phyloP scores from a whole-genome alignment of 2,113 vertebrate genomes.

The Phoenicopterus ruber region DNA sequence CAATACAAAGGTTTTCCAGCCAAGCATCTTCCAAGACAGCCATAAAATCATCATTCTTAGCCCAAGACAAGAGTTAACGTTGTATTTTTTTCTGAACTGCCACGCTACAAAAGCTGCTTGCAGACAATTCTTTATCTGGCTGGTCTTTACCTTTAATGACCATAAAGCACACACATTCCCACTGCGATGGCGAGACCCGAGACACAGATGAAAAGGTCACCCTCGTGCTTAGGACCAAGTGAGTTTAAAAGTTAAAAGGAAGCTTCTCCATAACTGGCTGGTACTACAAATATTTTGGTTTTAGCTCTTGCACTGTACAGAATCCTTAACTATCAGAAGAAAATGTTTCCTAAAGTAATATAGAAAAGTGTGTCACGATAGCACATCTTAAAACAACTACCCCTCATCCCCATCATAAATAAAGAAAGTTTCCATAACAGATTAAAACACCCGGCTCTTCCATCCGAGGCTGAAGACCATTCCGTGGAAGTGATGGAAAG shows the following conservation, averaged over 20 bases:
- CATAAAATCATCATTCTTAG: not conserved
- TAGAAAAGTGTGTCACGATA: not conserved
- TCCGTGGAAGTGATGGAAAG: not conserved
- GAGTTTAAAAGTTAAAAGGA: not conserved
- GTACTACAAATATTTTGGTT: not conserved
- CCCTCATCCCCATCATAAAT: not conserved
- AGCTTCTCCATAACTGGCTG: not conserved
- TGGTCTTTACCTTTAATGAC: not conserved
- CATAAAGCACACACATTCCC: not conserved
- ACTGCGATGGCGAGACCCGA: not conserved
- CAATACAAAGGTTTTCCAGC: not conserved
- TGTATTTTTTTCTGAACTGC: not conserved
- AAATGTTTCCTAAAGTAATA: not conserved
- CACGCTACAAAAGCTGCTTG: not conserved
- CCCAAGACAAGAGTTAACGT: not conserved
- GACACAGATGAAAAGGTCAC: accelerated
- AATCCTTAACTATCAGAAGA: not conserved
- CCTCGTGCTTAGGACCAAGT: not conserved
- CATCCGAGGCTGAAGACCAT: not conserved
- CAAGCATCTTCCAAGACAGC: not conserved
- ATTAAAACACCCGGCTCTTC: not conserved
- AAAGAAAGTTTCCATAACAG: not conserved
- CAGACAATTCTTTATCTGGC: not conserved
- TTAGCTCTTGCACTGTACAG: not conserved
- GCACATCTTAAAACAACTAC: not conserved